These are phyloP conservation scores for Protosalanx chinensis DNA, from an alignment of 2,797 vertebrate genomes.

Conservation along the genomic window DNA sequence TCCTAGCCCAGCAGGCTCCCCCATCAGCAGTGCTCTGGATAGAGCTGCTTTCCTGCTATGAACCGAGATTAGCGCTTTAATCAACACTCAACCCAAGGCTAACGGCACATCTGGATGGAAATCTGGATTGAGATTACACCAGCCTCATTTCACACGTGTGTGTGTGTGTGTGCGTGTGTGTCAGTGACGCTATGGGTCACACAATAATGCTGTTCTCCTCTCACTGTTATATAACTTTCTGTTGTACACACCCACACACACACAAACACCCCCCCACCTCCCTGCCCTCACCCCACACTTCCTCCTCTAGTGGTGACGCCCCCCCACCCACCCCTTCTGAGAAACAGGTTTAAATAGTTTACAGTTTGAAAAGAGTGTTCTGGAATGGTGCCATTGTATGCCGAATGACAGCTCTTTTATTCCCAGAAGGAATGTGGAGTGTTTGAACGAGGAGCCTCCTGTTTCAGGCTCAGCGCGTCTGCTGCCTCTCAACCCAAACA, in stretches of 20 bases:
- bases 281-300: neutral
- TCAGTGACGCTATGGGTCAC: neutral
- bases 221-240: neutral
- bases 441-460: neutral
- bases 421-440: neutral
- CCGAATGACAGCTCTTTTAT: neutral
- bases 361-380: neutral
- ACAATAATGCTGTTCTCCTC: neutral
- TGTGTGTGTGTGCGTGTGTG: neutral
- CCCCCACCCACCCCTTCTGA: neutral
- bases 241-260: neutral
- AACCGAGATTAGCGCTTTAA: constrained; percentile 72
- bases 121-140: constrained; percentile 70
- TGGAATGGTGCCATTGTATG: neutral
- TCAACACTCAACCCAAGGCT: constrained; percentile 71
- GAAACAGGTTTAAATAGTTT: neutral
- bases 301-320: neutral
- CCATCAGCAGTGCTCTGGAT: neutral
- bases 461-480: too few species aligned
- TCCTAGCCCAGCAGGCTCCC: neutral
- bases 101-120: constrained; percentile 71
- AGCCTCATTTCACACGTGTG: constrained; percentile 57
- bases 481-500: too few species aligned
- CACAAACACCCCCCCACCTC: neutral
- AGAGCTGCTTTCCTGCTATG: neutral